Evolutionary conservation across 35 echinoderm and acorn worm species (phyloP).

Genomic region (Heliocidaris tuberculata): DNA sequence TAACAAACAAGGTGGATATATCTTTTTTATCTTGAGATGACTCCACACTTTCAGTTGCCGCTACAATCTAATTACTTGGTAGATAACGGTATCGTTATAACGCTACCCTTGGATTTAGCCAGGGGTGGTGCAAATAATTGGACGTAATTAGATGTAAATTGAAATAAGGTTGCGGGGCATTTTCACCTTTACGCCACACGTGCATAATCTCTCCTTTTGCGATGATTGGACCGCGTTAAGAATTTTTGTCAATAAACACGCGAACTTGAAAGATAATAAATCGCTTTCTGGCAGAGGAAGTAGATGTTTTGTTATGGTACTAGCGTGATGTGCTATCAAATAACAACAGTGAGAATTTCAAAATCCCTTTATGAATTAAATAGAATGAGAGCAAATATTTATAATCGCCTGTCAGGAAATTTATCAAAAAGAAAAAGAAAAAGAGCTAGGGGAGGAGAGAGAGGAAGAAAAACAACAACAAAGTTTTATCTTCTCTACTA

Average conservation of each 20-base stretch:
- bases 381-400: neutral
- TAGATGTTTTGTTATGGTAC: neutral
- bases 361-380: neutral
- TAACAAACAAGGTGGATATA: neutral
- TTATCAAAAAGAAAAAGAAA: neutral
- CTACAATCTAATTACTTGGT: neutral
- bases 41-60: neutral
- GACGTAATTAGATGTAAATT: slow-evolving; percentile 13
- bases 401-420: neutral
- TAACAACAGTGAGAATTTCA: neutral
- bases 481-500: too few species aligned
- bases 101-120: neutral
- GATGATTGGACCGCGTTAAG: neutral
- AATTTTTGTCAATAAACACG: neutral
- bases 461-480: too few species aligned
- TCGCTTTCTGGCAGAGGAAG: neutral
- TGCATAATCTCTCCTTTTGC: neutral
- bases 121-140: neutral
- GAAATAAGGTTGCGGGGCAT: slow-evolving; percentile 15
- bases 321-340: neutral
- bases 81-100: slow-evolving; percentile 4
- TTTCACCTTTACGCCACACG: neutral
- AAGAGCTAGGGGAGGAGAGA: too few species aligned
- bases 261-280: neutral
- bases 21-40: neutral